Evolutionary conservation across 2,113 vertebrate species (phyloP).

Genomic region (Periophthalmus modestus): DNA sequence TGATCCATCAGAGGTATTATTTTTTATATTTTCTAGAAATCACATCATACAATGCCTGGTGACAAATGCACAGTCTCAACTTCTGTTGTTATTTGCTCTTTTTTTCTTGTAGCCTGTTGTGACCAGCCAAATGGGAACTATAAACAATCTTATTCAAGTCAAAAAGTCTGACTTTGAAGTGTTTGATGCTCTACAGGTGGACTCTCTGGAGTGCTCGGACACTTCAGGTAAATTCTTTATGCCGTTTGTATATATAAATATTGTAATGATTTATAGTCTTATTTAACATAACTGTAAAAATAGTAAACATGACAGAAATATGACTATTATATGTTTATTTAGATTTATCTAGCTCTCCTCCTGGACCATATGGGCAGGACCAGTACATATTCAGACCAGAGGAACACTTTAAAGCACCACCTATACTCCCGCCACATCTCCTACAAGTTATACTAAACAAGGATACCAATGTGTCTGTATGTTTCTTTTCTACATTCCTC

Average conservation of each 20-base stretch:
- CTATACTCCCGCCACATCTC: slow-evolving; percentile 96
- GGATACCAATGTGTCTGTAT: slow-evolving; percentile 97
- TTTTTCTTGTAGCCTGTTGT: slow-evolving; percentile 84
- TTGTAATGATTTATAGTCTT: not conserved
- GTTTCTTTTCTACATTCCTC: not conserved
- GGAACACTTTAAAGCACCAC: slow-evolving; percentile 93
- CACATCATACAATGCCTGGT: not conserved
- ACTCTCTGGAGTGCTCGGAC: slow-evolving; percentile 94
- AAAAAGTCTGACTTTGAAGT: slow-evolving; percentile 98
- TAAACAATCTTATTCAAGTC: slow-evolving; percentile 96
- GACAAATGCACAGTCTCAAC: not conserved
- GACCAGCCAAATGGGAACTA: slow-evolving; percentile 95
- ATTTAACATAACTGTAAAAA: not conserved
- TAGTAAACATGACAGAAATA: not conserved
- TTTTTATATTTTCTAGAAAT: not conserved
- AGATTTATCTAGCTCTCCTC: slow-evolving; percentile 96
- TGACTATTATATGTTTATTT: slow-evolving; percentile 2
- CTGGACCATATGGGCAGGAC: slow-evolving; percentile 92
- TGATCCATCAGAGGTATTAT: slow-evolving; percentile 90
- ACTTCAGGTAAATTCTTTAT: slow-evolving; percentile 78
- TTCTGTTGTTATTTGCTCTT: not conserved
- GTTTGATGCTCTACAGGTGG: slow-evolving; percentile 93
- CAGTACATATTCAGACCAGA: slow-evolving; percentile 89
- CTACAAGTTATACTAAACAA: slow-evolving; percentile 99
- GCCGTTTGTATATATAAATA: not conserved